Conservation (phyloP, 2,888 invertebrate genomes). For the Drosophila fungiperda region DNA sequence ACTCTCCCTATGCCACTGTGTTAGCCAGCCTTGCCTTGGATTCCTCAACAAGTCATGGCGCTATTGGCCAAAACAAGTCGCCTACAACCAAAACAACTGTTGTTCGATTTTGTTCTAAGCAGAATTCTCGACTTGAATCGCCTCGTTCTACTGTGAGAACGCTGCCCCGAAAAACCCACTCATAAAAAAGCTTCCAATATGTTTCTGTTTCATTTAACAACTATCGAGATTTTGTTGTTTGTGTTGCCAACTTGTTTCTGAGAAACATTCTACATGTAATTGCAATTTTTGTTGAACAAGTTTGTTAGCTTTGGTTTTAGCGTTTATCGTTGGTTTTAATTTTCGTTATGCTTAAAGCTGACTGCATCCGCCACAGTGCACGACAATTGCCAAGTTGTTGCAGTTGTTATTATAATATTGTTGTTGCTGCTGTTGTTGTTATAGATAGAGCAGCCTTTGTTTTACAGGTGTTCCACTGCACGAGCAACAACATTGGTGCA, state of each 20-base stretch:
- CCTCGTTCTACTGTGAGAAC: constrained; percentile 46
- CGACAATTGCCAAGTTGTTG: constrained; percentile 45
- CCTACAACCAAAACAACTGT: constrained; percentile 60
- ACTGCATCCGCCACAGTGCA: constrained; percentile 67
- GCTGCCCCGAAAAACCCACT: constrained; percentile 73
- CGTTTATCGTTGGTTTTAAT: constrained; percentile 35
- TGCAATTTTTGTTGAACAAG: constrained; percentile 70
- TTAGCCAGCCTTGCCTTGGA: constrained; percentile 72
- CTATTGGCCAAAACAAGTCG: constrained; percentile 77
- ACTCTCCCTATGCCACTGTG: constrained; percentile 9
- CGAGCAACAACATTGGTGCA: constrained; percentile 58
- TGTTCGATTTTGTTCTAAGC: constrained; percentile 45
- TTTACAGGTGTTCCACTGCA: constrained; percentile 77
- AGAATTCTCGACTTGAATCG: constrained; percentile 28
- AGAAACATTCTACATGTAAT: constrained; percentile 53
- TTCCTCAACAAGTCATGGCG: constrained; percentile 76
- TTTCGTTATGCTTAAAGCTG: constrained; percentile 52
- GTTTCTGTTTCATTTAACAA: constrained; percentile 67
- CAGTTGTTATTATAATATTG: constrained; percentile 2
- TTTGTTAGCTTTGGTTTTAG: constrained; percentile 52
- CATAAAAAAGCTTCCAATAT: constrained; percentile 63
- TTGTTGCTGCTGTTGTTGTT: constrained; percentile 34
- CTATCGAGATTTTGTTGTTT: constrained; percentile 41
- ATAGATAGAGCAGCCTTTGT: constrained; percentile 69
- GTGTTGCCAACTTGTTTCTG: constrained; percentile 60